Conservation (phyloP, 2,113 vertebrate genomes). For the Melanerpes aurifrons region DNA sequence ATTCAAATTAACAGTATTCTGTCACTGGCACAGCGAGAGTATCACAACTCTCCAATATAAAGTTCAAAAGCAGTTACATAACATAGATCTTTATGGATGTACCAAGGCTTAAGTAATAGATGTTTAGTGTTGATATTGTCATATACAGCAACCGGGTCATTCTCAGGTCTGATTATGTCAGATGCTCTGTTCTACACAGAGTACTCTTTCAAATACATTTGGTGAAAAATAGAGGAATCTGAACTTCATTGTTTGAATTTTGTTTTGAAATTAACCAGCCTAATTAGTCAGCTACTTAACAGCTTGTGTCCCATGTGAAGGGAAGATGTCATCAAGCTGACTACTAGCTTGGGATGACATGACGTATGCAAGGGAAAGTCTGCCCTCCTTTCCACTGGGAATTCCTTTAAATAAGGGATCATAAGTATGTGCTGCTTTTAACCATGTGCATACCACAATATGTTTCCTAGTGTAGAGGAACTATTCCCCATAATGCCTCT, state of each 20-base stretch:
- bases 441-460: rapidly evolving
- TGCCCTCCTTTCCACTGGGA: neutral
- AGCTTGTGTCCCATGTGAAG: neutral
- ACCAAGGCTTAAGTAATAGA: neutral
- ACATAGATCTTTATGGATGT: neutral
- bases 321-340: neutral
- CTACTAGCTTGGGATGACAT: neutral
- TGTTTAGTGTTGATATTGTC: neutral
- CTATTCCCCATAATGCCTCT: neutral
- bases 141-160: neutral
- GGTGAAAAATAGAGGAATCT: neutral
- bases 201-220: neutral
- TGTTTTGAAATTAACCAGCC: neutral
- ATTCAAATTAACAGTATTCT: neutral
- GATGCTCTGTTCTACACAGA: rapidly evolving
- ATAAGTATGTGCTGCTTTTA: neutral
- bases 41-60: neutral
- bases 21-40: neutral
- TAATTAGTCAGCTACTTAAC: neutral
- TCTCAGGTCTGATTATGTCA: neutral
- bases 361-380: neutral
- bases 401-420: neutral
- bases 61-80: neutral
- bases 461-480: neutral
- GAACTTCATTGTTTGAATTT: neutral